Conservation (phyloP, 2,888 invertebrate genomes). For the Aplocera efformata region DNA sequence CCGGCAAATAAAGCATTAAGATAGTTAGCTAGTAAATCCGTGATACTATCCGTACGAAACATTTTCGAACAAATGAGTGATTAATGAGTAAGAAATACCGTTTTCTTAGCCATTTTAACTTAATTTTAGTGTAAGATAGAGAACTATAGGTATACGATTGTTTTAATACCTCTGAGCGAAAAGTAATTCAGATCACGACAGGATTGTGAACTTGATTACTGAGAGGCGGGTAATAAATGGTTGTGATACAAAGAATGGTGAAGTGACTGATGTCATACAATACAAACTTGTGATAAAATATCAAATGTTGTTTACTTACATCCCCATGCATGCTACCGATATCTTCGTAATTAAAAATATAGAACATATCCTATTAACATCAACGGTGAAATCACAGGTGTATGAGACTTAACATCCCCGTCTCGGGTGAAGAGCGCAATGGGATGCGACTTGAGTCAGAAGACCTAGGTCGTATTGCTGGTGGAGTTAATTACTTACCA, state of each 20-base stretch:
- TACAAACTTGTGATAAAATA: slow-evolving; percentile 35
- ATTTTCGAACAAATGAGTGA: slow-evolving; percentile 25
- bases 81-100: slow-evolving; percentile 19
- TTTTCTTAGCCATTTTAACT: slow-evolving; percentile 25
- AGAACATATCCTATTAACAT: too few species aligned
- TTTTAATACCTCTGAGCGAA: slow-evolving; percentile 38
- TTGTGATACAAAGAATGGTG: slow-evolving; percentile 48
- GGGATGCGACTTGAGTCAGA: too few species aligned
- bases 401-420: too few species aligned
- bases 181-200: slow-evolving; percentile 68
- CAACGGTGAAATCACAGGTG: too few species aligned
- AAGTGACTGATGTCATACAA: slow-evolving; percentile 48
- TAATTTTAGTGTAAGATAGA: slow-evolving; percentile 20
- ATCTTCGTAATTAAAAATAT: too few species aligned
- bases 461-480: too few species aligned
- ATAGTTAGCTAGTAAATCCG: slow-evolving; percentile 15
- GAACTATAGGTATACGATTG: slow-evolving; percentile 36
- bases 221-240: slow-evolving; percentile 34
- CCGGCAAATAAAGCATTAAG: slow-evolving; percentile 27
- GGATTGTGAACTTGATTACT: slow-evolving; percentile 69
- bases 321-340: not conserved
- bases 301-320: slow-evolving; percentile 20
- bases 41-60: slow-evolving; percentile 24
- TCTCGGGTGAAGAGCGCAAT: too few species aligned
- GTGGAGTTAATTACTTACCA: too few species aligned